A percentile compares a stretch with the other conserved stretches of the same genome.
Evolutionary conservation across 2,797 vertebrate species (phyloP).

Genomic region (Tapirus indicus): DNA sequence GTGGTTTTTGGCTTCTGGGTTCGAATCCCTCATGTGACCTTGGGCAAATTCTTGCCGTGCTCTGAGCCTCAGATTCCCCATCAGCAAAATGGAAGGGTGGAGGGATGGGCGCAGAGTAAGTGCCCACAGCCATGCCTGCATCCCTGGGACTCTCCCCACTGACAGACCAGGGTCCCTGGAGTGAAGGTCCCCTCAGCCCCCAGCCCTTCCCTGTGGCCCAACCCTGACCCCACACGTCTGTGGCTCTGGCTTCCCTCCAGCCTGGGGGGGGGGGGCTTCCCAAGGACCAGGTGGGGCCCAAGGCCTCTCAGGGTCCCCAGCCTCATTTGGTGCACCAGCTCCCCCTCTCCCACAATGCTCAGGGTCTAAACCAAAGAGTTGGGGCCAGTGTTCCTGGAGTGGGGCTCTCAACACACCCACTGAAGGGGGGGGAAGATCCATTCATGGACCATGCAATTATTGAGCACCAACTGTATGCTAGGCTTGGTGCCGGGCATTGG

Average conservation of each 20-base stretch:
- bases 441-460: not conserved
- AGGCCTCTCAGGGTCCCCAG: not conserved
- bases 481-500: not conserved
- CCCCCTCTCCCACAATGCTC: not conserved
- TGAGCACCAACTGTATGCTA: fast-evolving
- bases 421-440: too few relatives aligned
- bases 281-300: not conserved
- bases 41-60: not conserved
- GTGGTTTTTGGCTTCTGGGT: not conserved
- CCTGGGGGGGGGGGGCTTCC: not conserved
- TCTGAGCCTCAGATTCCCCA: not conserved
- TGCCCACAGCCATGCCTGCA: fast-evolving
- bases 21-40: not conserved
- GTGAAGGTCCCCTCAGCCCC: not conserved
- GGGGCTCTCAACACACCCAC: not conserved
- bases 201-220: not conserved
- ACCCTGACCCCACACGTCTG: too few relatives aligned
- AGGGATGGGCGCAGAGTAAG: not conserved
- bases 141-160: not conserved
- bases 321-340: not conserved
- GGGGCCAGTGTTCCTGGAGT: not conserved
- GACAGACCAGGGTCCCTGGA: not conserved
- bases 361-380: not conserved
- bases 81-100: not conserved
- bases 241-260: not conserved